Conservation (phyloP, 35 echinoderm and acorn worm genomes). For the Apostichopus californicus region DNA sequence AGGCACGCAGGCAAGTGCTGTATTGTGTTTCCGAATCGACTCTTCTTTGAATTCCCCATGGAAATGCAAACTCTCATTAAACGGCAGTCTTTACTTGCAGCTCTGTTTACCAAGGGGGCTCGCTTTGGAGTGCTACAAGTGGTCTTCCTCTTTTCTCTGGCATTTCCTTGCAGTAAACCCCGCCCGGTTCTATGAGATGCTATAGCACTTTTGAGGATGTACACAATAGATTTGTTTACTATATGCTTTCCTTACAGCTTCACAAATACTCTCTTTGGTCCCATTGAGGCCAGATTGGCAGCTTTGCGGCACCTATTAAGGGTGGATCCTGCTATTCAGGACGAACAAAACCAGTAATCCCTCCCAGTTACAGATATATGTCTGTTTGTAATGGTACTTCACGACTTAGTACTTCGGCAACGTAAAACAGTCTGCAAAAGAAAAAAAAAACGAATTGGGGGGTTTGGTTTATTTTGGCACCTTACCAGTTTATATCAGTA, state of each 20-base stretch:
- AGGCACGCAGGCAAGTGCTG: no score
- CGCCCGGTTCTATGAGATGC: constrained; percentile 8
- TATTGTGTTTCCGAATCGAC: no score
- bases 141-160: background rate
- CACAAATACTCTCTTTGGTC: constrained; percentile 13
- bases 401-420: no score
- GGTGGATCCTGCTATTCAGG: background rate
- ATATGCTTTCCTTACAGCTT: constrained; percentile 16
- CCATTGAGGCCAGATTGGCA: constrained; percentile 11
- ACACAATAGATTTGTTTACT: constrained; percentile 16
- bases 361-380: background rate
- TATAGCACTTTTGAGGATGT: background rate
- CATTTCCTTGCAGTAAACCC: constrained; percentile 14
- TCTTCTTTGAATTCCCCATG: constrained; percentile 31
- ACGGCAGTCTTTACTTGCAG: background rate
- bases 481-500: no score
- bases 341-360: background rate
- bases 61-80: constrained; percentile 29
- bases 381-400: background rate
- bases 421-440: no score
- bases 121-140: background rate
- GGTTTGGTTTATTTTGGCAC: no score
- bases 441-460: no score
- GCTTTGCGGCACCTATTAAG: constrained; percentile 6
- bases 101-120: constrained; percentile 11